Evolutionary conservation across 2,888 invertebrate species (phyloP).

Genomic region (Marronus borbonicus): DNA sequence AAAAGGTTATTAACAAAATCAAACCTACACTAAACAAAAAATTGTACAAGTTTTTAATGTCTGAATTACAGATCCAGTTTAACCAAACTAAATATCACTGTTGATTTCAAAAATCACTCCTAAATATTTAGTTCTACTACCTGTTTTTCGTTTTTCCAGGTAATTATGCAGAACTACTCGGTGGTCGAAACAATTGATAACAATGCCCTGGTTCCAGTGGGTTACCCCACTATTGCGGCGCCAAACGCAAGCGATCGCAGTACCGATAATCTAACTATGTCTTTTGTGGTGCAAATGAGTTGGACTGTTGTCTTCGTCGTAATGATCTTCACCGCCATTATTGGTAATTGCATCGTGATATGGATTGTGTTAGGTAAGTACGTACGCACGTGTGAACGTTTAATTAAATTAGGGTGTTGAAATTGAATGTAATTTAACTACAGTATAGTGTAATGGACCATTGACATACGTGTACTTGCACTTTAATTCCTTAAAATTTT

Average conservation of each 20-base stretch:
- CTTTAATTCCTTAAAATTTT: too few species aligned
- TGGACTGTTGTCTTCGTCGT: slow-evolving; percentile 84
- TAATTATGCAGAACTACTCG: slow-evolving; percentile 45
- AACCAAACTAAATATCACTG: too few species aligned
- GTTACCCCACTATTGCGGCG: neutral
- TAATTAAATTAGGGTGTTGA: too few species aligned
- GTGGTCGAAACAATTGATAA: slow-evolving; percentile 51
- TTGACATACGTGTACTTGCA: too few species aligned
- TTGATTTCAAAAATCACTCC: too few species aligned
- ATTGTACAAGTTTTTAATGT: too few species aligned
- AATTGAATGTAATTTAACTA: too few species aligned
- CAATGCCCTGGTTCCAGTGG: neutral
- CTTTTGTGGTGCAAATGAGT: slow-evolving; percentile 76
- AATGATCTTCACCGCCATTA: slow-evolving; percentile 86
- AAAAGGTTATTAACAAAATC: too few species aligned
- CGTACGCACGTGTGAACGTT: too few species aligned
- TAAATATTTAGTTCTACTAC: neutral
- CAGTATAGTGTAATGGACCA: too few species aligned
- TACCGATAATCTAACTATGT: slow-evolving; percentile 73
- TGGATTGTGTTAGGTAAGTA: slow-evolving; percentile 91
- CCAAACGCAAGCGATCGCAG: neutral
- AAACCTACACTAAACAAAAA: too few species aligned
- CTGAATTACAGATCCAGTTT: too few species aligned
- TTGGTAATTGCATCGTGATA: slow-evolving; percentile 92
- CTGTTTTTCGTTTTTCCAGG: slow-evolving; percentile 38